Percentiles rank a stretch among this genome's conserved stretches.
Conservation (phyloP, 2,888 invertebrate genomes). For the Diaphora mendica region DNA sequence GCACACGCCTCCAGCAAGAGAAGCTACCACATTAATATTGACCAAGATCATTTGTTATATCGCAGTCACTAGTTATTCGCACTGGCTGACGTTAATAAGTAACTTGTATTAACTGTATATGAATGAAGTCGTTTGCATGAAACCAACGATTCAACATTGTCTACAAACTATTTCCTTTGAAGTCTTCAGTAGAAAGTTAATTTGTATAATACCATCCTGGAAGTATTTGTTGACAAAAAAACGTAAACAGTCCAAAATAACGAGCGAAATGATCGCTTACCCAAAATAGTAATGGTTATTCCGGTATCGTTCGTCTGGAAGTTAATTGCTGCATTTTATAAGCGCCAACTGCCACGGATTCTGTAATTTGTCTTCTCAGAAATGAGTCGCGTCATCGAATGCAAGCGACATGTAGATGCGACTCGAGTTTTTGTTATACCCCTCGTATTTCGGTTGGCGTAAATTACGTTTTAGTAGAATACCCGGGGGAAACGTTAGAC, state of each 20-base stretch:
- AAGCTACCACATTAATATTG: conserved; percentile 73
- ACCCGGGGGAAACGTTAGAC: conserved; percentile 83
- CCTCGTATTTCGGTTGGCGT: conserved; percentile 79
- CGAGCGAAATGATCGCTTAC: conserved; percentile 77
- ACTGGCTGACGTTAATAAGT: conserved; percentile 53
- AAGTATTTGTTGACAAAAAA: conserved; percentile 67
- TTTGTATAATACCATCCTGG: conserved; percentile 61
- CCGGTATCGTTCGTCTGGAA: conserved; percentile 66
- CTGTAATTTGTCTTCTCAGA: conserved; percentile 86
- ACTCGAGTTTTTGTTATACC: conserved; percentile 64
- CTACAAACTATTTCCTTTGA: conserved; percentile 62
- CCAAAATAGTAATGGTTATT: conserved; percentile 79
- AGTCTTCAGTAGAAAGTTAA: conserved; percentile 57
- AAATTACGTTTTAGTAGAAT: conserved; percentile 84
- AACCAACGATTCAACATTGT: conserved; percentile 53
- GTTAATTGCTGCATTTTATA: conserved; percentile 86
- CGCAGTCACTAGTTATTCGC: conserved; percentile 30
- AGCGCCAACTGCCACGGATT: conserved; percentile 78
- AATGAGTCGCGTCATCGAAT: conserved; percentile 86
- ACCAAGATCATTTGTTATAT: conserved; percentile 73
- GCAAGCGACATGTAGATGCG: conserved; percentile 82
- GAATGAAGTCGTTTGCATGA: conserved; percentile 60
- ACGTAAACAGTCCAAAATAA: conserved; percentile 77
- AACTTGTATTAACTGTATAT: conserved; percentile 53
- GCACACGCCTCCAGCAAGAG: conserved; percentile 67